These are phyloP conservation scores for Caretta caretta DNA, from an alignment of 2,113 vertebrate genomes.

Conservation along the genomic window DNA sequence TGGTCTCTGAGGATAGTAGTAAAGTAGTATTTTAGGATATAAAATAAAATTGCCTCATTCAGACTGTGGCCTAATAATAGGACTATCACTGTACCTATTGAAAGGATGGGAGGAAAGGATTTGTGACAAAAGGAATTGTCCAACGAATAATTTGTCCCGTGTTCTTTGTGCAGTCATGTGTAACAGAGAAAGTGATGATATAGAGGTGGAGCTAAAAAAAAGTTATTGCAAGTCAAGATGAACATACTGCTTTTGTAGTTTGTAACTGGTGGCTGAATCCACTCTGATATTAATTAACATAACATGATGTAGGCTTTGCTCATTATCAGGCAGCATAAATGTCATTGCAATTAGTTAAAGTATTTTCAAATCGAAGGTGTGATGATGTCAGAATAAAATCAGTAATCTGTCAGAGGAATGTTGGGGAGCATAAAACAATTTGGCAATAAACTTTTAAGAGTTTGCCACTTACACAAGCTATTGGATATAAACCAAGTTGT, in stretches of 20 bases:
- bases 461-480: neutral
- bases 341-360: neutral
- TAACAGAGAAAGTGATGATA: neutral
- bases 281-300: neutral
- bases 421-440: neutral
- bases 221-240: neutral
- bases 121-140: neutral
- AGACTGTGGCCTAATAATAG: neutral
- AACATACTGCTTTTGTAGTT: neutral
- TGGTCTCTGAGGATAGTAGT: neutral
- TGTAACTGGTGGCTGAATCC: neutral
- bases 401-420: neutral
- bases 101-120: neutral
- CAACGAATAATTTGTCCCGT: neutral
- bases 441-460: neutral
- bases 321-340: neutral
- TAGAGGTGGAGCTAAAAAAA: neutral
- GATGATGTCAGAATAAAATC: neutral
- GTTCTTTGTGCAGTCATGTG: neutral
- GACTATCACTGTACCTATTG: neutral
- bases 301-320: neutral
- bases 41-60: neutral
- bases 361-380: neutral
- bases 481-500: neutral
- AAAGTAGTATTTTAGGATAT: neutral